Conservation (phyloP, 2,113 vertebrate genomes). For the Crocuta crocuta region DNA sequence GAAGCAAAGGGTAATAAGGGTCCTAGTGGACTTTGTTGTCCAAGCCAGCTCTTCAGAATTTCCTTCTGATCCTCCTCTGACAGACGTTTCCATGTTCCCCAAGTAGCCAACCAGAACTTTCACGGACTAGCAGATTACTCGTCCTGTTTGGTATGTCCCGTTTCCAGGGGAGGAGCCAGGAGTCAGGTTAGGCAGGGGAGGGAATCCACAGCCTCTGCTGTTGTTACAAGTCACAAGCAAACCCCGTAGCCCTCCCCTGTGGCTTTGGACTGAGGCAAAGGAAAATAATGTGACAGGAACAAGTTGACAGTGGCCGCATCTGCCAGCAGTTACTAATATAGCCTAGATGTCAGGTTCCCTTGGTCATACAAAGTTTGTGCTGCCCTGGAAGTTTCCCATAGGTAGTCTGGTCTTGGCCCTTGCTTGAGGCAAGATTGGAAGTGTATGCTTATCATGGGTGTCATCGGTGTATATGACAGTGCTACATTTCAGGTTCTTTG, state of each 20-base stretch:
- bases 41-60: constrained; percentile 57
- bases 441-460: not conserved
- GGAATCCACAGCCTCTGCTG: constrained; percentile 66
- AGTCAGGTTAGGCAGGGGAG: constrained; percentile 59
- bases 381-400: not conserved
- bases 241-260: constrained; percentile 41
- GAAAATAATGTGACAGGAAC: constrained; percentile 46
- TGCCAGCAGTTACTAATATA: not conserved
- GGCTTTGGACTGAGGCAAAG: constrained; percentile 31
- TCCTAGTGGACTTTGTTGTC: constrained; percentile 45
- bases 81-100: constrained; percentile 56
- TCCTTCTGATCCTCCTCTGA: constrained; percentile 47
- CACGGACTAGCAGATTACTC: not conserved
- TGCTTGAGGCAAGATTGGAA: not conserved
- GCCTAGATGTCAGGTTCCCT: not conserved
- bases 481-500: not conserved
- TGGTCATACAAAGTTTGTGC: not conserved
- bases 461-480: not conserved
- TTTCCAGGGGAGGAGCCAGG: constrained; percentile 72
- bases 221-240: constrained; percentile 79
- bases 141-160: constrained; percentile 60
- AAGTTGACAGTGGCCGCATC: not conserved
- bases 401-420: not conserved
- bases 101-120: constrained; percentile 55
- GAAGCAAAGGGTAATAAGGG: constrained; percentile 66